These are phyloP conservation scores for Calcarius lapponicus DNA, from an alignment of 2,797 vertebrate species.

Conservation along the genomic window DNA sequence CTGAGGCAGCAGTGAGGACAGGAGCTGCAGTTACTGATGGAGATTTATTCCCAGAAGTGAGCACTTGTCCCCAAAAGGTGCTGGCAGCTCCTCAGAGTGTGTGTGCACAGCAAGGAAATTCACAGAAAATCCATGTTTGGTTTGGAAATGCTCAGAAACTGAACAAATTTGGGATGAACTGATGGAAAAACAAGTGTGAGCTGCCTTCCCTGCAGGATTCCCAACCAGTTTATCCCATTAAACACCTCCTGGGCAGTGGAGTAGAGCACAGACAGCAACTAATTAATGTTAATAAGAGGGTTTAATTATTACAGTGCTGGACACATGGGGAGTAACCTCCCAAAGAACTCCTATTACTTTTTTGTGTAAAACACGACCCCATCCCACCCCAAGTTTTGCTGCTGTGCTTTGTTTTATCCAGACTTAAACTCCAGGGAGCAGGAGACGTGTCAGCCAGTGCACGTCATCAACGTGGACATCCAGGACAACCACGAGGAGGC, in stretches of 20 bases:
- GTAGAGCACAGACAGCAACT: not conserved
- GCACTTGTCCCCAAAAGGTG: not conserved
- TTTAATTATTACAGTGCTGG: not conserved
- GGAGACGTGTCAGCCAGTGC: constrained; percentile 94
- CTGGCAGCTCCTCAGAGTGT: not conserved
- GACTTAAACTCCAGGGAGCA: constrained; percentile 96
- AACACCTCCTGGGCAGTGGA: not conserved
- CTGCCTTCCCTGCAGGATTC: not conserved
- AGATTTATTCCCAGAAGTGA: not conserved
- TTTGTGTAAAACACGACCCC: not conserved
- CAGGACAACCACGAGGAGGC: constrained; percentile 99
- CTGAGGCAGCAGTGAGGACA: not conserved
- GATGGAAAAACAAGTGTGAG: not conserved
- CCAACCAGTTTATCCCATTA: not conserved
- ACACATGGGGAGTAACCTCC: not conserved
- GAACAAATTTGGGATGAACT: not conserved
- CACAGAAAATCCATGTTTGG: not conserved
- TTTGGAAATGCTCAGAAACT: not conserved
- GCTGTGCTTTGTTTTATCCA: constrained; percentile 54
- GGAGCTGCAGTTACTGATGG: accelerated
- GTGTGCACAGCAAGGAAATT: not conserved
- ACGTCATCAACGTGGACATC: constrained; percentile 98
- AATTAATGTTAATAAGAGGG: not conserved
- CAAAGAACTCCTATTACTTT: not conserved
- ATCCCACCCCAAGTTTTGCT: not conserved